Evolutionary conservation across 2,113 vertebrate genomes (phyloP).

Genomic region (Phoenicopterus ruber): DNA sequence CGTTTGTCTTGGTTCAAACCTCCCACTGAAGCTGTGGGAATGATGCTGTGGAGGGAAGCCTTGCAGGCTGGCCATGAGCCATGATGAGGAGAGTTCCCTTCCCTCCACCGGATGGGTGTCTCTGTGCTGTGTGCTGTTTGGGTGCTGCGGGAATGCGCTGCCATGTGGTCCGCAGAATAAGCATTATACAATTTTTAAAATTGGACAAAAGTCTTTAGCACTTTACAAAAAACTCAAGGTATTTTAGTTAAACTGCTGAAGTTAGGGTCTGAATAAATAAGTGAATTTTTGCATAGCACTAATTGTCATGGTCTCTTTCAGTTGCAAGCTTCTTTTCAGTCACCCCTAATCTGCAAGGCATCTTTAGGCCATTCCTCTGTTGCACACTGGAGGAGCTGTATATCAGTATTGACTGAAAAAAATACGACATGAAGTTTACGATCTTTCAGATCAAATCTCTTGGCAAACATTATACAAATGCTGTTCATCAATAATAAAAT

Average conservation of each 20-base stretch:
- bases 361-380: neutral
- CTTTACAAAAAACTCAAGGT: neutral
- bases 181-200: neutral
- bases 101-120: neutral
- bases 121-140: neutral
- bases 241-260: neutral
- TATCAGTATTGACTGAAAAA: neutral
- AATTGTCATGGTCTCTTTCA: neutral
- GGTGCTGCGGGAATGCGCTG: neutral
- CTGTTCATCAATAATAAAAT: neutral
- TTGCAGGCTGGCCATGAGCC: neutral
- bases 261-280: neutral
- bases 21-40: neutral
- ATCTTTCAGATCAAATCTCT: conserved; percentile 12
- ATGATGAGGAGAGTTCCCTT: neutral
- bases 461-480: neutral
- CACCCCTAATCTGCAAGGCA: neutral
- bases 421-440: neutral
- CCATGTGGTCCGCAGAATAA: neutral
- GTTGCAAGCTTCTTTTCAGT: neutral
- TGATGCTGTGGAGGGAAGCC: neutral
- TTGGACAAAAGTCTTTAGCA: neutral
- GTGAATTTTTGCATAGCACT: neutral
- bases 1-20: neutral
- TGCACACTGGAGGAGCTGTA: neutral